Conservation (phyloP, 2,113 vertebrate species). For the Labeo rohita region DNA sequence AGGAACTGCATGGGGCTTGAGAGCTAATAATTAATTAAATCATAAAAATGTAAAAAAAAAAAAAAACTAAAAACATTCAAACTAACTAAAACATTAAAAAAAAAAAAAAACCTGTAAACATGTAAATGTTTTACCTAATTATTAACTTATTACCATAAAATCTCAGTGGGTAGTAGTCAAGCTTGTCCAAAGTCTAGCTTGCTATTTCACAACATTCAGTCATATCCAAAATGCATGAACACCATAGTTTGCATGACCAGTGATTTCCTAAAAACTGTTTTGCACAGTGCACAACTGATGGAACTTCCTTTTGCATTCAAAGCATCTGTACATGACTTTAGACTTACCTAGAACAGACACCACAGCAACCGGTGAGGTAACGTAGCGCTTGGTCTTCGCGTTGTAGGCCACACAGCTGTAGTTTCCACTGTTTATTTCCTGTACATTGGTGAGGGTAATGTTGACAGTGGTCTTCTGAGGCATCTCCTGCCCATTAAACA, state of each 20-base stretch:
- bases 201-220: too few relatives aligned
- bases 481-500: background rate
- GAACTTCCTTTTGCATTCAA: background rate
- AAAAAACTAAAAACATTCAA: too few relatives aligned
- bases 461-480: accelerated
- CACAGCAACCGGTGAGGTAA: background rate
- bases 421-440: background rate
- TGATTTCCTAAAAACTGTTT: background rate
- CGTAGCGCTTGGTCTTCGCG: conserved; percentile 56
- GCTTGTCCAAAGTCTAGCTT: too few relatives aligned
- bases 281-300: background rate
- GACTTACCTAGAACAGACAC: conserved; percentile 68
- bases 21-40: too few relatives aligned
- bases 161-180: too few relatives aligned
- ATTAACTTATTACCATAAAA: too few relatives aligned
- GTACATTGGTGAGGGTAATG: conserved; percentile 47
- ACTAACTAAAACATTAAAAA: too few relatives aligned
- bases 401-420: conserved; percentile 70
- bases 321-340: background rate
- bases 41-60: too few relatives aligned
- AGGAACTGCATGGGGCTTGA: too few relatives aligned
- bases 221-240: background rate
- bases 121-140: too few relatives aligned
- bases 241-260: background rate
- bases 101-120: too few relatives aligned